A percentile compares a stretch with the other conserved stretches of the same genome.
Conservation (phyloP, 2,797 vertebrate genomes). For the Chaetodon trifasciatus region DNA sequence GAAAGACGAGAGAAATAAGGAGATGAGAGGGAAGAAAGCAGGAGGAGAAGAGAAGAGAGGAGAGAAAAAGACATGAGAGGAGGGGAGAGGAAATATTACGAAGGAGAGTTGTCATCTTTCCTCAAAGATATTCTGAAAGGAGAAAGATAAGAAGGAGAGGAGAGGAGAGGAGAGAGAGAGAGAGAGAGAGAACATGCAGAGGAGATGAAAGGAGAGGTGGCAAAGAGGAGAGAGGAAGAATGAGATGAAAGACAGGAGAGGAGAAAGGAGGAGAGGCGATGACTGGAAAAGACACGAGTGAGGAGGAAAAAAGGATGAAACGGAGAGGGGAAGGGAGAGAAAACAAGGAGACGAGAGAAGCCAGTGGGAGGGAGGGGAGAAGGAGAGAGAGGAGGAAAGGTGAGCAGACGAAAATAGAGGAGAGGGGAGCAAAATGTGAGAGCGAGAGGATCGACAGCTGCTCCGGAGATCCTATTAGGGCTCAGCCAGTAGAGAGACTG, state of each 20-base stretch:
- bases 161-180: not conserved
- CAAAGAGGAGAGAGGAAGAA: not conserved
- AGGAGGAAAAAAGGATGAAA: not conserved
- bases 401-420: not conserved
- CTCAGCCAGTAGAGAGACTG: conserved; percentile 14
- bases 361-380: not conserved
- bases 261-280: conserved; percentile 3
- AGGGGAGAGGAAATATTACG: not conserved
- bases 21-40: not conserved
- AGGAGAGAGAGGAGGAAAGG: not conserved
- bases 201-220: not conserved
- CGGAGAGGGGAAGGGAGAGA: not conserved
- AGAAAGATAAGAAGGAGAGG: not conserved
- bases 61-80: not conserved
- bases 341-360: not conserved
- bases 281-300: not conserved
- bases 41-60: not conserved
- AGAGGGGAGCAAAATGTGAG: conserved; percentile 40
- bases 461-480: conserved; percentile 61
- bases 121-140: no score
- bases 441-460: conserved; percentile 65
- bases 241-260: not conserved
- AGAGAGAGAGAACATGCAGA: not conserved
- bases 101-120: no score
- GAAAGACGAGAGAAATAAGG: not conserved